Evolutionary conservation across 2,797 vertebrate genomes (phyloP).

Genomic region (Phoxinus dragarum): DNA sequence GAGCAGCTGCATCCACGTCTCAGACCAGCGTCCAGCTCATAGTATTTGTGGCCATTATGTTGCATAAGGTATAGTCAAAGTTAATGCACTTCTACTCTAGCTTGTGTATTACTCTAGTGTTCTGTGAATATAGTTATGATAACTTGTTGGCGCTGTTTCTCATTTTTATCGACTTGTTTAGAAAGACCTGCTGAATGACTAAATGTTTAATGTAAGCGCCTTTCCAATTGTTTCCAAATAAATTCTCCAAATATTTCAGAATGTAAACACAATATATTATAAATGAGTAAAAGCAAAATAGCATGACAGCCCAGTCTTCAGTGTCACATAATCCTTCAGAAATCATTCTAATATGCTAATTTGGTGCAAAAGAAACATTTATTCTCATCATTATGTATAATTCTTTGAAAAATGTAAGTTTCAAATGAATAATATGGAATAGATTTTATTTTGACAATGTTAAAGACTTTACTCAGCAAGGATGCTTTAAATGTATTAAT

Average conservation of each 20-base stretch:
- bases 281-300: not conserved
- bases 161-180: not conserved
- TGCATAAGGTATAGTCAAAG: slow-evolving; percentile 90
- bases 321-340: not conserved
- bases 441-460: not conserved
- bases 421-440: not conserved
- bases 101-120: not conserved
- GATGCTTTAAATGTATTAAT: too few species aligned
- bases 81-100: not conserved
- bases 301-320: not conserved
- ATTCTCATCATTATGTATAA: not conserved
- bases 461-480: not conserved
- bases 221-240: not conserved
- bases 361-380: not conserved
- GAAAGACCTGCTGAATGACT: not conserved
- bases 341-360: not conserved
- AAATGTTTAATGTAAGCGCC: not conserved
- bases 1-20: slow-evolving; percentile 97
- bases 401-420: not conserved
- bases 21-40: slow-evolving; percentile 98
- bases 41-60: slow-evolving; percentile 99
- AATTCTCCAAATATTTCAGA: not conserved
- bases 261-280: not conserved
- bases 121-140: not conserved
- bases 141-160: not conserved